Evolutionary conservation across 2,888 invertebrate species (phyloP), one percentile per base, ranked within the genome.

Genomic region (Tenthredo distinguenda): DNA sequence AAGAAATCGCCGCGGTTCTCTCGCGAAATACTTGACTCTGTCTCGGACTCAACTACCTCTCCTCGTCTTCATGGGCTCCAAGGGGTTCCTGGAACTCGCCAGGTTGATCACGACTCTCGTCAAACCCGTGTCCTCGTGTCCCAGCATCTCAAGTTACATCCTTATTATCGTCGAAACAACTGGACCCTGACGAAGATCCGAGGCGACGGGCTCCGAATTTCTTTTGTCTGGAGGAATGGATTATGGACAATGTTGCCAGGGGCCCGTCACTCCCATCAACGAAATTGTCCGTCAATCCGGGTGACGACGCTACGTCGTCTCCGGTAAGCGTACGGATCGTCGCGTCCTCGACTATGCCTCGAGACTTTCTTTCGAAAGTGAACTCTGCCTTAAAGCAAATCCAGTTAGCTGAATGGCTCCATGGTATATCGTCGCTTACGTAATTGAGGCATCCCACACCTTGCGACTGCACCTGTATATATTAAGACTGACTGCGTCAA

Each of bases 211-310:
- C 90, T 91, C 91, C 90, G 90, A 91, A 91, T 88, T 88, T 91
- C 91, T 92, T 92, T 92, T 92, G 92, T 92, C 92, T 91, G 92
- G 92, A 91, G 91, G 92, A 92, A 92, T 90, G 91, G 91, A 91
- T 91, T 91, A 91, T 81, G 85, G 85, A 65, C 86, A 87, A 87
- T 90, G 90, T 91, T 90, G 90, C 90, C 88, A 88, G 87, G 88
- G 87, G 88, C 89, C 88, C 89, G 89, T 91, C 91, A 90, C 90
- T 90, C 89, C 88, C 90, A 90, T 90, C 90, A 90, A 90, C 89
- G 88, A 90, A 88, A 86, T 88, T 87, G 87, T 87, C 87, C 85
- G 89, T 89, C 89, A 89, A 85, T 88, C 86, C 90, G 90, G 90
- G 91, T 90, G 91, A 91, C 90, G 91, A 91, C 90, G 91, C 90